These are phyloP conservation scores for Machaerirhynchus nigripectus DNA, from an alignment of 2,113 vertebrate species.

Conservation along the genomic window DNA sequence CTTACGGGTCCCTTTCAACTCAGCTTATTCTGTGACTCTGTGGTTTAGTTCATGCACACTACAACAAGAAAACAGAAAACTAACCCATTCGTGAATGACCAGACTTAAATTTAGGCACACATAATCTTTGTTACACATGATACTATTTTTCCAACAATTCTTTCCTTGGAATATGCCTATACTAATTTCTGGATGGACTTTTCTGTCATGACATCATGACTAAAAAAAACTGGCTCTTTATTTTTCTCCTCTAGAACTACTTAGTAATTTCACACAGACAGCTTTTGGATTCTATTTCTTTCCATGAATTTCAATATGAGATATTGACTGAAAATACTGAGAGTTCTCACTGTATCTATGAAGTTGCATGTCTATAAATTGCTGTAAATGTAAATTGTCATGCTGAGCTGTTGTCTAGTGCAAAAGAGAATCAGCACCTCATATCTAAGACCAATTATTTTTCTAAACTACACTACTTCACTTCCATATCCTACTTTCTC, in stretches of 20 bases:
- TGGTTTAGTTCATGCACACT: background rate
- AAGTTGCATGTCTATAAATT: background rate
- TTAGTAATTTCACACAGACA: background rate
- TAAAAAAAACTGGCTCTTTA: background rate
- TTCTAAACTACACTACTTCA: background rate
- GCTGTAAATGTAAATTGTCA: background rate
- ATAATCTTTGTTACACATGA: background rate
- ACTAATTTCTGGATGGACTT: background rate
- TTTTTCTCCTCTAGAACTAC: background rate
- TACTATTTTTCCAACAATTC: background rate
- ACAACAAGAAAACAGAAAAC: background rate
- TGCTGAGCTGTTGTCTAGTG: background rate
- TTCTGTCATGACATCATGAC: background rate
- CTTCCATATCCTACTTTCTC: background rate
- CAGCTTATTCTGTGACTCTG: too few species aligned
- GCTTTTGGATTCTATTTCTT: background rate
- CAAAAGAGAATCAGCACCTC: background rate
- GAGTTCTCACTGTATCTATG: background rate
- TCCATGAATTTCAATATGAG: background rate
- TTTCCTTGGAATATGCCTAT: background rate
- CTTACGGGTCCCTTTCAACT: background rate
- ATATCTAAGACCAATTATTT: background rate
- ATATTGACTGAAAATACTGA: background rate
- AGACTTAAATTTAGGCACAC: background rate
- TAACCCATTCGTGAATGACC: background rate